A percentile compares a stretch with the other conserved stretches of the same genome.
Evolutionary conservation across 2,888 invertebrate genomes (phyloP).

Genomic region (Pelosia muscerda): DNA sequence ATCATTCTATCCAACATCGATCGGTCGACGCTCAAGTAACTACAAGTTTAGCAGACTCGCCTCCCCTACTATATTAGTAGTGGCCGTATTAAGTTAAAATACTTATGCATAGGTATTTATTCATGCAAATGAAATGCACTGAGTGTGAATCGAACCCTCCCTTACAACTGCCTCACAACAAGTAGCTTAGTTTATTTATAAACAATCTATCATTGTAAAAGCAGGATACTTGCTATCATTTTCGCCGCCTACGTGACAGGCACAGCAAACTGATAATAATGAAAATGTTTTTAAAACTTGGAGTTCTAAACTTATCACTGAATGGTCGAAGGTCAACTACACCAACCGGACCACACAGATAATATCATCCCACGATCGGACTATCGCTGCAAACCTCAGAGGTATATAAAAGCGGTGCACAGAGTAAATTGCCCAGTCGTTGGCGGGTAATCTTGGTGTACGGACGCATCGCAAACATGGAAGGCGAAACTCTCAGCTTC

Average conservation of each 20-base stretch:
- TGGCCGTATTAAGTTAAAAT: too few species aligned
- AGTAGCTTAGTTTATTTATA: not conserved
- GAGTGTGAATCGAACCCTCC: not conserved
- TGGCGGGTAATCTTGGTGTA: slow-evolving; percentile 42
- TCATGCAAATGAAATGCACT: not conserved
- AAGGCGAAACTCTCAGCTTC: slow-evolving; percentile 79
- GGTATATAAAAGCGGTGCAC: slow-evolving; percentile 68
- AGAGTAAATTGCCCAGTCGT: slow-evolving; percentile 59
- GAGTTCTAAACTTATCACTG: slow-evolving; percentile 64
- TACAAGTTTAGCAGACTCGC: too few species aligned
- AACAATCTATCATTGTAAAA: not conserved
- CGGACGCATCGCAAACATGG: slow-evolving; percentile 64
- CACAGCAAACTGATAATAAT: slow-evolving; percentile 52
- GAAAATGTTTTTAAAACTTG: slow-evolving; percentile 70
- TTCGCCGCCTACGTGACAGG: slow-evolving; percentile 13
- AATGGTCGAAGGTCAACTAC: slow-evolving; percentile 75
- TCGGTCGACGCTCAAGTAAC: too few species aligned
- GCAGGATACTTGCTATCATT: slow-evolving; percentile 7
- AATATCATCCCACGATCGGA: slow-evolving; percentile 53
- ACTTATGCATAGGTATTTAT: too few species aligned
- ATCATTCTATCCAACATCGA: too few species aligned
- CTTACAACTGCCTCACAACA: not conserved
- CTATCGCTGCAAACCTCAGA: slow-evolving; percentile 48
- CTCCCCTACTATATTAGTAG: too few species aligned
- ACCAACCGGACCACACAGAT: slow-evolving; percentile 68